Conservation (phyloP, 1,140 invertebrate species). For the Megathymus violae region DNA sequence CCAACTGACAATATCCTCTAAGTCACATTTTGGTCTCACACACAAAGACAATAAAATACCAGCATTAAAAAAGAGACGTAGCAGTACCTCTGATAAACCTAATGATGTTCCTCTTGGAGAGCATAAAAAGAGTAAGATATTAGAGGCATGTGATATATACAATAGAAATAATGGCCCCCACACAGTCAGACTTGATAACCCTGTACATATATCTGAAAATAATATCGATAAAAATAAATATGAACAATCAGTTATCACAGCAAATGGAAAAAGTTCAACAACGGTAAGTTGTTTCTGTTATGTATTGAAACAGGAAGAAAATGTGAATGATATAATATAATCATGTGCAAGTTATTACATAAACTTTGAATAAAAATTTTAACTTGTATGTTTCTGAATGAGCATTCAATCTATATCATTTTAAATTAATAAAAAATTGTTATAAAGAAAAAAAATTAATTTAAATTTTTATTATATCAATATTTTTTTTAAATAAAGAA, state of each 20-base stretch:
- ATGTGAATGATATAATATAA: no score
- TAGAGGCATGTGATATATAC: slow-evolving; percentile 72
- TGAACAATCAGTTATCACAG: slow-evolving; percentile 47
- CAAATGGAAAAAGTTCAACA: slow-evolving; percentile 66
- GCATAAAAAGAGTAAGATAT: slow-evolving; percentile 65
- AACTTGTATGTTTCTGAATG: no score
- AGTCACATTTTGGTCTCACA: slow-evolving; percentile 53
- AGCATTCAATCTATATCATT: no score
- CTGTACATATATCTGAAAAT: slow-evolving; percentile 57
- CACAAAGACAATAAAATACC: slow-evolving; percentile 70
- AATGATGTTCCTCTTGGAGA: slow-evolving; percentile 61
- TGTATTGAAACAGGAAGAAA: neutral
- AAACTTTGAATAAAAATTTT: no score
- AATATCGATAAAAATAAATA: slow-evolving; percentile 62
- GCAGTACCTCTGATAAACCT: slow-evolving; percentile 77
- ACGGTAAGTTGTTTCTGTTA: slow-evolving; percentile 55
- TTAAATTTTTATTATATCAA: no score
- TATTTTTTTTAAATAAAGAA: no score
- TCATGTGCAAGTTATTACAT: no score
- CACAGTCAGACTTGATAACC: slow-evolving; percentile 55
- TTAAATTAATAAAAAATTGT: no score
- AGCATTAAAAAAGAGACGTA: slow-evolving; percentile 70
- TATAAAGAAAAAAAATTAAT: no score
- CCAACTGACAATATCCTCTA: slow-evolving; percentile 76
- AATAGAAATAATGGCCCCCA: slow-evolving; percentile 62